Evolutionary conservation across 2,888 invertebrate species (phyloP), one percentile per base, ranked within the genome.

Genomic region (Stictocephala bisonia): DNA sequence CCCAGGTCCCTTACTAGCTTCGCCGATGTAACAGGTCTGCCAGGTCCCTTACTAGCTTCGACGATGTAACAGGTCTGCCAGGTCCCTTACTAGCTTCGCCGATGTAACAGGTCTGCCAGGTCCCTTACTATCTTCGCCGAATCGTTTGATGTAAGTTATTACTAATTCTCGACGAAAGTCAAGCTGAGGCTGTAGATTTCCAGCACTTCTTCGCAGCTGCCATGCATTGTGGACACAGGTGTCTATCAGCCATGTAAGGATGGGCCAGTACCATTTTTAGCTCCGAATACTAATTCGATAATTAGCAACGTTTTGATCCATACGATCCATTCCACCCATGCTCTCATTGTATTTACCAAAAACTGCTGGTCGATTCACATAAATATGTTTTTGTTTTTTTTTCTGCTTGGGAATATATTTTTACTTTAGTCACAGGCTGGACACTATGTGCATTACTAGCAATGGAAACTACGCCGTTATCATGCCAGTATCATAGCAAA

Each of bases 291-390:
- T 40, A 11, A 75, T 76, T 24, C 74, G 22, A 60, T 77, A 75
- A 22, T 53, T 66, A 60, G 48, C 67, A 15, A 76, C 41, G 67
- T 75, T 74, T 24, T 73, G 48, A 40, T 77, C 77, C 71, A 73
- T 74, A 3, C 35, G 66, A 67, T 77, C 76, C 35, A 71, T 74
- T 11, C 70, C 71, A 41, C 72, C 76, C 74, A 77, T 77, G 31
- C 69, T 44, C 40, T 58, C 24, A 71, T 77, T 76, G 51, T 76
- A 77, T 20, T 70, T 50, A 4, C 27, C 41, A 29, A 74, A 66
- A 11, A 50, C 51, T 20, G 18, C 48, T 29, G 75, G 74, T 40
- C 68, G 71, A 31, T 53, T 66, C n/a, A 71, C 48, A 22, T 31
- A 27, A 31, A 75, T 66, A 35, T 71, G 53, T 40, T 68, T 76